Conservation (phyloP, 2,888 invertebrate species). For the Lepeophtheirus nordmannii region DNA sequence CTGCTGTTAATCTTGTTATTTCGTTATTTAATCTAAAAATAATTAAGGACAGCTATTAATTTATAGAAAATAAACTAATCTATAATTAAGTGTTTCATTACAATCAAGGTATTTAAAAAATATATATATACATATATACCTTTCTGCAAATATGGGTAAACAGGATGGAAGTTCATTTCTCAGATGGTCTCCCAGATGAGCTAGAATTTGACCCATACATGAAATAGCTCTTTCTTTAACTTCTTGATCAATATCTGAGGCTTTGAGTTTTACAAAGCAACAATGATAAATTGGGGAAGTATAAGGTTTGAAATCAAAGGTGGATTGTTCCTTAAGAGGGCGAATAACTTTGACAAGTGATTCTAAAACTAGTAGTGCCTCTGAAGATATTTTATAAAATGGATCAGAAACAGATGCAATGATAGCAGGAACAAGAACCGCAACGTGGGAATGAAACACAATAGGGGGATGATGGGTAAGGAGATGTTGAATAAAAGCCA, state of each 20-base stretch:
- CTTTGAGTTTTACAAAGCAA: constrained; percentile 66
- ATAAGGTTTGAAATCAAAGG: constrained; percentile 61
- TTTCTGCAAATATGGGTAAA: constrained; percentile 80
- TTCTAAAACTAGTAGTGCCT: constrained; percentile 80
- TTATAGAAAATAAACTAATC: too few relatives aligned
- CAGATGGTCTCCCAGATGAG: constrained; percentile 49
- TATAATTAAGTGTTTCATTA: too few relatives aligned
- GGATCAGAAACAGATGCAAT: constrained; percentile 78
- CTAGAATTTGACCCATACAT: constrained; percentile 85
- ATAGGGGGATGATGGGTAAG: constrained; percentile 48
- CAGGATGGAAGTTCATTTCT: constrained; percentile 60
- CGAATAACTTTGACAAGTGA: constrained; percentile 57
- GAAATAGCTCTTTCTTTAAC: constrained; percentile 96
- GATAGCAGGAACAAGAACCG: constrained; percentile 62
- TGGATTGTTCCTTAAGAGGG: constrained; percentile 30
- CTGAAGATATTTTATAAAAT: constrained; percentile 97
- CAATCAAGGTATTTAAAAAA: too few relatives aligned
- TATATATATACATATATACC: neutral
- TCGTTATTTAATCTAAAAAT: constrained; percentile 69
- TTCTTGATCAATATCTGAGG: constrained; percentile 96
- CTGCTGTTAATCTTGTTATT: constrained; percentile 87
- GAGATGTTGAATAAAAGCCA: constrained; percentile 70
- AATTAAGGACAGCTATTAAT: neutral
- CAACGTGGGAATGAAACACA: constrained; percentile 64
- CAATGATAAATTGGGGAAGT: constrained; percentile 58